Percentiles rank a stretch among this genome's conserved stretches.
phyloP scores from a whole-genome alignment of 2,797 vertebrate genomes.

The Eulemur mongoz region DNA sequence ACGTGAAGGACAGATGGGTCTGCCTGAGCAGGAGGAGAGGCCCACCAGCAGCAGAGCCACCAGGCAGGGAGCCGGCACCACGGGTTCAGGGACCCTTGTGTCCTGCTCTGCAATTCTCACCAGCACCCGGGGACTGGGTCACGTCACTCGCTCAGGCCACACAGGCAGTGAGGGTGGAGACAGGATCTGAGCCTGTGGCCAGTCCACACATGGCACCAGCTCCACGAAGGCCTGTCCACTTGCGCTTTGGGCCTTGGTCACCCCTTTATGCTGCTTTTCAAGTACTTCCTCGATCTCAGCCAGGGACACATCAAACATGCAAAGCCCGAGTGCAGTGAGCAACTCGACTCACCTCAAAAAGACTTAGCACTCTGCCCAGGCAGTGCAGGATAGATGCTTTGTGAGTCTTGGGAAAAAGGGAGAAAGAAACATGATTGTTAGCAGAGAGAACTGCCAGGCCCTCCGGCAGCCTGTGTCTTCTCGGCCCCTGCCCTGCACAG shows the following conservation, averaged over 20 bases:
- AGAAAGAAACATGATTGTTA: too few relatives aligned
- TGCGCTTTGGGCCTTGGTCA: background rate
- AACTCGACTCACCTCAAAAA: constrained; percentile 93
- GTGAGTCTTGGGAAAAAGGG: constrained; percentile 84
- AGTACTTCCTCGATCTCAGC: background rate
- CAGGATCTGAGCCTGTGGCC: background rate
- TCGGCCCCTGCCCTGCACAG: accelerated
- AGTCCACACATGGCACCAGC: accelerated
- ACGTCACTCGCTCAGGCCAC: background rate
- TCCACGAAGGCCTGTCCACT: accelerated
- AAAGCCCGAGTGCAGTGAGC: background rate
- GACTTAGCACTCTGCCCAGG: constrained; percentile 93
- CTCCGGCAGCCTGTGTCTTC: background rate
- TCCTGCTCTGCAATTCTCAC: background rate
- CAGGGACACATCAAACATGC: accelerated
- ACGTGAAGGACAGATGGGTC: background rate
- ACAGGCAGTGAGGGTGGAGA: background rate
- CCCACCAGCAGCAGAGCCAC: background rate
- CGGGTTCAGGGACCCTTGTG: accelerated
- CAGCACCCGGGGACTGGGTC: too few relatives aligned
- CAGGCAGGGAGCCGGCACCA: background rate
- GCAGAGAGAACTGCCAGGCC: background rate
- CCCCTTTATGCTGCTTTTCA: background rate
- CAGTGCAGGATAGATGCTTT: constrained; percentile 93
- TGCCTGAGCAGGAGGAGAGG: background rate